Base-by-base conservation (phyloP, 2,888 invertebrate species). In the Brachynemurus nebulosus region DNA sequence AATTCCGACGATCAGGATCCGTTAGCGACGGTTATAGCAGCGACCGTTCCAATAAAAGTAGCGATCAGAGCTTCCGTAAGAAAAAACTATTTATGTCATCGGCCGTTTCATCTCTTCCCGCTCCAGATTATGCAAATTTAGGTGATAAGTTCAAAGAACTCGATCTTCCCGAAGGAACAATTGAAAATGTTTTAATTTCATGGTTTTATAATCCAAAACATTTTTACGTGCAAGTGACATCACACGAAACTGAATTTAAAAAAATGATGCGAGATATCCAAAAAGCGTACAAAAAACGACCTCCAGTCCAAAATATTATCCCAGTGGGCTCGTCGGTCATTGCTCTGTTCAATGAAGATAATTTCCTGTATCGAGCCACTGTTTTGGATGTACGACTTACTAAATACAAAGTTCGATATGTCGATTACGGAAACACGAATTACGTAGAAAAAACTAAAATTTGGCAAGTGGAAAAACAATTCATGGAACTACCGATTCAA, bases 201-300 rank as follows among this genome's bases (percentile, higher is more conserved):
- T 86, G 86, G 85, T 82, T 84, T 57, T 73, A 78, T 44, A 78
- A 79, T 48, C 86, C 86, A 0, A 71, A 74, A 48, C 73, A 75
- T 52, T 86, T 86, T 61, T 83, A 75, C 61, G 57, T 59, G 46
- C 64, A 64, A 47, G 47, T 61, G 14, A 21, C 4, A 52, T 38
- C 38, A 12, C 19, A 50, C 18, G 51, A 66, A 52, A 57, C 61
- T 1, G 72, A 76, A 51, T 82, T 85, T 57, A 68, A 74, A 12
- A 64, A 65, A 3, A 72, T 85, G 70, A 80, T 86, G 79, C 71
- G 74, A 48, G 72, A 75, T 40, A 79, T 86, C 52, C 83, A 85
- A 38, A 66, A 68, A 35, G 63, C 73, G 18, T 86, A 86, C 57
- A 72, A 70, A 49, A 72, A 71, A 0, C 66, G 71, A 1, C 63